Evolutionary conservation across 2,113 vertebrate genomes (phyloP).

Genomic region (Cololabis saira): DNA sequence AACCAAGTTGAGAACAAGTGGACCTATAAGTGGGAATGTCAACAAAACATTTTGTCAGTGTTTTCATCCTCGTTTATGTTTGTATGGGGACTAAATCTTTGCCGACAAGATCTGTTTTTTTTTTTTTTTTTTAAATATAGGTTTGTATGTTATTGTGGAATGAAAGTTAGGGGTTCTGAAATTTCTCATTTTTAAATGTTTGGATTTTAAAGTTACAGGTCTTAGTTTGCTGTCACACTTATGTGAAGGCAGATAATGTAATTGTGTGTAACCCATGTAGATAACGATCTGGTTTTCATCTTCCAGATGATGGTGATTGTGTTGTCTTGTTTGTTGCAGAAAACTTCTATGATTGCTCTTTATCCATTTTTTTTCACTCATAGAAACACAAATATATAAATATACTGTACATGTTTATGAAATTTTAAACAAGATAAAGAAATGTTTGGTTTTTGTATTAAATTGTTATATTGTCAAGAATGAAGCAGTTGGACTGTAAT

Average conservation of each 20-base stretch:
- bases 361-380: conserved; percentile 65
- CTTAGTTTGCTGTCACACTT: conserved; percentile 33
- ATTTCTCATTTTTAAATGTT: conserved; percentile 26
- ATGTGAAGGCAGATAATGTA: conserved; percentile 46
- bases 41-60: not conserved
- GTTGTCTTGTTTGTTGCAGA: conserved; percentile 49
- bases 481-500: not conserved
- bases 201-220: conserved; percentile 39
- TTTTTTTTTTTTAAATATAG: conserved; percentile 32
- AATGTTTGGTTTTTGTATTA: conserved; percentile 82
- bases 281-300: conserved; percentile 47
- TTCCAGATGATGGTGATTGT: conserved; percentile 49
- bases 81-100: conserved; percentile 24
- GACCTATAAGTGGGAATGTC: conserved; percentile 15
- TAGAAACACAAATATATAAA: conserved; percentile 79
- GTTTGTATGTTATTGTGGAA: conserved; percentile 1
- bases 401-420: conserved; percentile 81
- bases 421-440: conserved; percentile 74
- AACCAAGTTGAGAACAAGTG: conserved; percentile 20
- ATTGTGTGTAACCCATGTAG: conserved; percentile 34
- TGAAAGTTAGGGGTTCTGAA: conserved; percentile 12
- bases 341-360: conserved; percentile 52
- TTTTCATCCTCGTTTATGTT: conserved; percentile 26
- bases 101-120: conserved; percentile 30
- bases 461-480: conserved; percentile 80